phyloP scores from a whole-genome alignment of 2,888 invertebrate genomes.

The Orthosia gothica region DNA sequence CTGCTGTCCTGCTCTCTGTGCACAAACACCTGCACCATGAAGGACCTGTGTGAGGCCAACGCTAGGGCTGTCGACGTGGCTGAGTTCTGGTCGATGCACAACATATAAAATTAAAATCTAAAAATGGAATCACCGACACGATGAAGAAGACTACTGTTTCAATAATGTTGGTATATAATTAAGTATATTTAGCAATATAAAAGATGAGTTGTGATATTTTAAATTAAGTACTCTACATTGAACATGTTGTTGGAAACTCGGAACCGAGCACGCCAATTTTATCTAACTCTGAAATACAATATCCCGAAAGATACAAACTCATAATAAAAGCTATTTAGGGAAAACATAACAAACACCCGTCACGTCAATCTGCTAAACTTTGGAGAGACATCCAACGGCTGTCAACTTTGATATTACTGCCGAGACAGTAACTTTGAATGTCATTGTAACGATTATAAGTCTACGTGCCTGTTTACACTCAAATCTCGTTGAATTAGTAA shows the following conservation, averaged over 20 bases:
- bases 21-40: too few relatives aligned
- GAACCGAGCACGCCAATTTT: background rate
- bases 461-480: constrained; percentile 20
- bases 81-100: too few relatives aligned
- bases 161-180: too few relatives aligned
- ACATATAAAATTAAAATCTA: too few relatives aligned
- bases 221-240: background rate
- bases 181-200: too few relatives aligned
- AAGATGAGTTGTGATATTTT: too few relatives aligned
- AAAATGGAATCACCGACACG: too few relatives aligned
- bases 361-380: constrained; percentile 24
- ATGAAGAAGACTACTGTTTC: too few relatives aligned
- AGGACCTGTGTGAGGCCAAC: too few relatives aligned
- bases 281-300: background rate
- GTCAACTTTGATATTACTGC: constrained; percentile 33
- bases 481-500: background rate
- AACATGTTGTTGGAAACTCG: too few relatives aligned
- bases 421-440: constrained; percentile 32
- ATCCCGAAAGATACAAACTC: background rate
- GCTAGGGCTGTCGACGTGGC: too few relatives aligned
- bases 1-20: too few relatives aligned
- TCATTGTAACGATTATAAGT: constrained; percentile 9
- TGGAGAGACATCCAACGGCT: constrained; percentile 4
- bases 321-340: background rate
- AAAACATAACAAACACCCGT: constrained; percentile 13